Base-by-base conservation (phyloP, 2,888 invertebrate genomes). In the Caenorhabditis japonica region DNA sequence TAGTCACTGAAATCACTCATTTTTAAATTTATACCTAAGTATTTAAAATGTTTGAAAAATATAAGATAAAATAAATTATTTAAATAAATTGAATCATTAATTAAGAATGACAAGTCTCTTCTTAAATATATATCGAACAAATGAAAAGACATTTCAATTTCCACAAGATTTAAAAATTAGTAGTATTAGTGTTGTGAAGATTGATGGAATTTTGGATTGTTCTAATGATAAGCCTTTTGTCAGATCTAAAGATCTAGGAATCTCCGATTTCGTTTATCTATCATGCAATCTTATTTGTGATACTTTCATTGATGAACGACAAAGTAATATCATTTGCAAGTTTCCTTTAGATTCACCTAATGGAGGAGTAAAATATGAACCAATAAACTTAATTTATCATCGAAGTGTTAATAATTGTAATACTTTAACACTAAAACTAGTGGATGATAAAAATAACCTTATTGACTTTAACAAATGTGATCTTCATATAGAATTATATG, bases 141-240 rank as follows among this genome's bases (percentile, higher is more conserved):
- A 68, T 68, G 68, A 68, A 44, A 68, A 68, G 30, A 59, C 68
- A 36, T 69, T 69, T 60, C 43, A 59, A 39, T 60, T 68, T 52
- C 44, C n/a, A n/a, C n/a, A 64, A 44, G 8, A 44, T 36, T 64
- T 38, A n/a, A 34, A 51, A 51, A 27, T 21, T 36, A 60, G 38
- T 51, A 51, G 47, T 34, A 60, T 60, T 60, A 38, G 30, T 34
- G 38, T 60, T 51, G 60, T 60, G 47, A 60, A 49, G 27, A 51
- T 60, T 51, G 60, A 60, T 51, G 60, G 49, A 51, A 51, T 51
- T 51, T 36, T 49, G 27, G 60, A 49, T 51, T 13, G 36, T 4
- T 17, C 10, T 19, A 19, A 46, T 15, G 7, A 12, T 8, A 13
- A 13, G 13, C 7, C n/a, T 15, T 34, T 51, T 10, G 17, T 51